Evolutionary conservation across 1,140 invertebrate species (phyloP).

Genomic region (Diabrotica undecimpunctata): DNA sequence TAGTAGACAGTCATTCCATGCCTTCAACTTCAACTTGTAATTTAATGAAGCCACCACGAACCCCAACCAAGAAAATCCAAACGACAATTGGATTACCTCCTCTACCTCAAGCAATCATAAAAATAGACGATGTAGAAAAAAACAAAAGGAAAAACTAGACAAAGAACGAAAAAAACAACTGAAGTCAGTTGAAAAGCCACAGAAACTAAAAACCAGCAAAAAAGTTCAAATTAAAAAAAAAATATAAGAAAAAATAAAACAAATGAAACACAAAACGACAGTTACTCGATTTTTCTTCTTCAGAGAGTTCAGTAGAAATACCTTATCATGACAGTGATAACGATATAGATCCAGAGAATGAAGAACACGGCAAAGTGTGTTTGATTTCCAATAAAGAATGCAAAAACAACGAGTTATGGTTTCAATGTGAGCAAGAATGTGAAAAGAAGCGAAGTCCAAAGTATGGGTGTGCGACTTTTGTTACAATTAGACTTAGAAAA

Average conservation of each 20-base stretch:
- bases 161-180: not conserved
- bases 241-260: not conserved
- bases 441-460: too few species aligned
- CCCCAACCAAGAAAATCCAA: too few species aligned
- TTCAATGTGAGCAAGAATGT: not conserved
- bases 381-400: not conserved
- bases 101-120: not conserved
- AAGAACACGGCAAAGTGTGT: not conserved
- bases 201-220: not conserved
- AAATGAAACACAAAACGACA: not conserved
- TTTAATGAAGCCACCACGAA: too few species aligned
- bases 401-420: not conserved
- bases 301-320: not conserved
- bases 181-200: not conserved
- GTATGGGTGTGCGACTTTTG: too few species aligned
- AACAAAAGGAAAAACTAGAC: too few species aligned
- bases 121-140: not conserved
- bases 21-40: too few species aligned
- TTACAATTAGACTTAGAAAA: too few species aligned
- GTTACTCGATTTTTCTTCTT: too few species aligned
- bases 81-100: not conserved
- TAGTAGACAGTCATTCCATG: not conserved
- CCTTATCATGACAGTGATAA: not conserved
- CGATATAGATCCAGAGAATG: not conserved
- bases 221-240: not conserved